Base-by-base conservation (phyloP, 2,113 vertebrate genomes). In the Strigops habroptila region DNA sequence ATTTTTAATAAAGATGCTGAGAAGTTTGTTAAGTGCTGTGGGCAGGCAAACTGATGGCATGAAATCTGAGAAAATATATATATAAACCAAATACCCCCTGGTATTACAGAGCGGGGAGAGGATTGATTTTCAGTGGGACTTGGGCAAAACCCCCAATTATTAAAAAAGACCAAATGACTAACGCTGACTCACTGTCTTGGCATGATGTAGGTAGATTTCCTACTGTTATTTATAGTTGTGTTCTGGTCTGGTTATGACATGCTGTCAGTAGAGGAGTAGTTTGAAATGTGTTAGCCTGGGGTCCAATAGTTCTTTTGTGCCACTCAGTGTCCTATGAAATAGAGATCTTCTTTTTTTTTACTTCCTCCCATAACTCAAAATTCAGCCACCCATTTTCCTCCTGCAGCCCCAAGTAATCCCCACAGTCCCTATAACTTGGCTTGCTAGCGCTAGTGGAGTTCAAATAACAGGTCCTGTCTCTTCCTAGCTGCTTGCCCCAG, bases 241-340 rank as follows among this genome's bases (percentile, higher is more conserved):
- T 81, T 95, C 86, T 86, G 70, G 64, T 71, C 91, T 86, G 69
- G 81, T 96, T 95, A 92, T 73, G 83, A 93, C 73, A 89, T 82
- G 80, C 46, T 91, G 80, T 82, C 83, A 92, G 86, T 55, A 67
- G 51, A 78, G 14, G 18, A 83, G 25, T 68, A 60, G 30, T 76
- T 68, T 89, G 83, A 84, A 93, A 93, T 92, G 23, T 74, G 43
- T 90, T 95, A 94, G 77, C 91, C 94, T 94, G 80, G 35, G 65
- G 88, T 86, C 80, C 37, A 95, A 39, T 43, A 91, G 37, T 86
- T 88, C 65, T 88, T 68, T 46, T 60, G 49, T 78, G 64, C 52
- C 52, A 64, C 27, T 76, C 62, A 27, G 18, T 49, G 30, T 81
- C 63, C 64, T 84, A 23, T 27, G 80, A 82, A 94, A 76, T 6